Base-by-base conservation (phyloP, 2,888 invertebrate genomes). In the Drosophila planitibia region DNA sequence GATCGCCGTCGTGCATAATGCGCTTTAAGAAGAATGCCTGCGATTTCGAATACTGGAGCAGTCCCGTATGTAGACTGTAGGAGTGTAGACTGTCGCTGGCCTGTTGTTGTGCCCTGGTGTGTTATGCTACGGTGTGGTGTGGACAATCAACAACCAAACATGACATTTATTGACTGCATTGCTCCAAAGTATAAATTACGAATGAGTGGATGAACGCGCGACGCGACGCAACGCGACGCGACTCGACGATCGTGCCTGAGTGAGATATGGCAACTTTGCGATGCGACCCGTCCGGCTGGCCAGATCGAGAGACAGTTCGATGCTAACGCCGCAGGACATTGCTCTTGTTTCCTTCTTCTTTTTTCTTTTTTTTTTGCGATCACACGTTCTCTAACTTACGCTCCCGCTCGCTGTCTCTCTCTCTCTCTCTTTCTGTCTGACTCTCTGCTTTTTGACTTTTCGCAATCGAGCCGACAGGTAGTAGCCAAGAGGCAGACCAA, bases 131-230 rank as follows among this genome's bases (percentile, higher is more conserved):
- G 57, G 69, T 69, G 63, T 85, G 82, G 85, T 85, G 85, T 88
- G 90, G 90, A 90, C 85, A 90, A 85, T 85, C 85, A 85, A 90
- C 88, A 82, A 91, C 82, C 80, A 77, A 90, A 90, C 89, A 87
- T 92, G 92, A 91, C 92, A 91, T 92, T 92, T 92, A 92, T 92
- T 92, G 92, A 92, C 91, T 91, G 88, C 88, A 86, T 89, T 86
- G 87, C 76, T 72, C 75, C 89, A 84, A 81, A 86, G 89, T 84
- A 88, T 88, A 88, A 88, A 88, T 88, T 86, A 90, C 87, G 77
- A 77, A 81, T 80, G 80, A 83, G 79, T 75, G 78, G 78, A 79
- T 77, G 76, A 82, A 73, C 76, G 79, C 39, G 37, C 54, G 54
- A 25, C 54, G 22, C 41, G 16, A 33, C 33, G 33, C 33, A 25